Conservation (phyloP, 2,113 vertebrate genomes). For the Rhinopomastus cyanomelas region DNA sequence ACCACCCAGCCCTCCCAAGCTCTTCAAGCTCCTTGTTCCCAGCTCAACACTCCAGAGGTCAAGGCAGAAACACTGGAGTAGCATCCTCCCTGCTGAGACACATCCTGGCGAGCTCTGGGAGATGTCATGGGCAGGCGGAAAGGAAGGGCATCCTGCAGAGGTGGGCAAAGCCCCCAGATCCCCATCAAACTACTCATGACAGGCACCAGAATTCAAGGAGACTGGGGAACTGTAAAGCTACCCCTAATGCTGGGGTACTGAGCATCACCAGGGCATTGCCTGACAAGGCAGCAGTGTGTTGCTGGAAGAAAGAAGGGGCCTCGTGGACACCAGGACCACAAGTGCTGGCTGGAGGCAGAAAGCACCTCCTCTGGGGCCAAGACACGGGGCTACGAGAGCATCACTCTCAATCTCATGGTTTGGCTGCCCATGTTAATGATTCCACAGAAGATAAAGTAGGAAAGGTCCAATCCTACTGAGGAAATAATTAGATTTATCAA, state of each 20-base stretch:
- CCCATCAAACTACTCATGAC: background rate
- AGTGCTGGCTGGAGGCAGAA: background rate
- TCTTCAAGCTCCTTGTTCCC: constrained; percentile 12
- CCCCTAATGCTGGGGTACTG: background rate
- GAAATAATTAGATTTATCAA: background rate
- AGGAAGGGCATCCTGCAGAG: background rate
- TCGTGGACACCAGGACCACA: background rate
- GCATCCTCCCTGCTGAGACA: constrained; percentile 13
- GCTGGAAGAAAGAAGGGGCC: background rate
- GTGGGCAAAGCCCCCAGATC: background rate
- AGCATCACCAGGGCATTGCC: background rate
- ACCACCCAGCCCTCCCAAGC: background rate
- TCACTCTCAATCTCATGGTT: background rate
- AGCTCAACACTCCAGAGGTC: background rate
- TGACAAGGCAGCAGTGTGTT: fast-evolving
- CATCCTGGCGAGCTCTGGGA: background rate
- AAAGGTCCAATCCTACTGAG: background rate
- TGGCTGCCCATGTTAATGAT: background rate
- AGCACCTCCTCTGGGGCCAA: background rate
- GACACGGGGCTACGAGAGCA: background rate
- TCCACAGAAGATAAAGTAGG: background rate
- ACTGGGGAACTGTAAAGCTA: background rate
- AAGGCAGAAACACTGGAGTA: constrained; percentile 4
- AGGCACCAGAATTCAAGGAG: background rate
- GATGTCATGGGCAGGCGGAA: fast-evolving